Evolutionary conservation across 2,797 vertebrate genomes (phyloP), one percentile per base, ranked within the genome.

Genomic region (Momotus momota): DNA sequence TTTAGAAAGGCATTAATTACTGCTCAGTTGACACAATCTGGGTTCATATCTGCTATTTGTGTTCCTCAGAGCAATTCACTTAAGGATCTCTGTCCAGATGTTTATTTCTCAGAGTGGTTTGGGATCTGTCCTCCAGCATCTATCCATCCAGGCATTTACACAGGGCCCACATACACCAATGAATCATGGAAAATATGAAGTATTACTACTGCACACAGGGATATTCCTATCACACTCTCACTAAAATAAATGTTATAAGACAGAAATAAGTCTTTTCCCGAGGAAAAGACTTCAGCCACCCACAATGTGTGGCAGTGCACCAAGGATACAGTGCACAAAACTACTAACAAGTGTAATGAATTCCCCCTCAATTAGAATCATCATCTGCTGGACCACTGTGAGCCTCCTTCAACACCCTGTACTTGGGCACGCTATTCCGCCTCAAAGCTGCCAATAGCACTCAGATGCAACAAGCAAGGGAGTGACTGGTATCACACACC

Each of bases 151-250:
- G 17, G 48, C 5, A 13, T 26, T 33, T 19, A 75, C 1, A 1
- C 16, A n/a, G 35, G 46, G 62, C 17, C 12, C 52, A 52, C 29
- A 71, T 25, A 21, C 29, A 70, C 27, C 46, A 69, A 73, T 0
- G 0, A 15, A 40, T 35, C 35, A 48, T 1, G 8, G 22, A 69
- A 29, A 54, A 62, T 52, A 61, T 1, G 2, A 51, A 73, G 33
- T 2, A 72, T 9, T 79, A 46, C 29, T 29, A 27, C 17, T 8
- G 17, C 17, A 11, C 2, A 3, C 40, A 7, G 17, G 9, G 16
- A 35, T 22, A n/a, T 23, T 26, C 25, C 33, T 18, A 6, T 14
- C 7, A 35, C 2, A 27, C 7, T 69, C 49, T 25, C 45, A 33
- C 10, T 10, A 58, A 71, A 90, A 54, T 10, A 31, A n/a, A 20